Conservation (phyloP, 1,140 invertebrate species). For the Drosophila neocordata region DNA sequence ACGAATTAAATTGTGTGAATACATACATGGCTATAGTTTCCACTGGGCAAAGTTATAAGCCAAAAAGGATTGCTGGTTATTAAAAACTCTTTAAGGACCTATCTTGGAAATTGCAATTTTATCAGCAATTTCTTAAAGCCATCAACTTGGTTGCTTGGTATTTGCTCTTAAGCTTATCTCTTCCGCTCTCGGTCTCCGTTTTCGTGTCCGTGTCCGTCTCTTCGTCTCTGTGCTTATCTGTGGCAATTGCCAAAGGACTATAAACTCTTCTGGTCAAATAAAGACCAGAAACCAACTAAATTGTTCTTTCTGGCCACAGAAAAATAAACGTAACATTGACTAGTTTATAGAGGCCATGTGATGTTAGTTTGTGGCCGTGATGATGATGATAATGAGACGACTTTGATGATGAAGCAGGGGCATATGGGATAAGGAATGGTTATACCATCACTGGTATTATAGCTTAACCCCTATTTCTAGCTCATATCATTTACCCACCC, state of each 20-base stretch:
- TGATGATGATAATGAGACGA: neutral
- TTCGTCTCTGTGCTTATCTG: neutral
- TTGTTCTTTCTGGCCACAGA: constrained; percentile 30
- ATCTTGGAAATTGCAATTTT: constrained; percentile 2
- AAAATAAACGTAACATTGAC: constrained; percentile 49
- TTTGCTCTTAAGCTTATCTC: constrained; percentile 3
- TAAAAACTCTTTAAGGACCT: constrained; percentile 1
- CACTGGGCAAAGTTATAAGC: neutral
- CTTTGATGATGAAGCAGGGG: neutral
- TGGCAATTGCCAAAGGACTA: constrained; percentile 15
- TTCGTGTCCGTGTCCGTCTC: too few relatives aligned
- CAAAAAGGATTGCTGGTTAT: constrained; percentile 1
- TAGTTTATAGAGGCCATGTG: constrained; percentile 36
- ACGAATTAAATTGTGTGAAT: constrained; percentile 11
- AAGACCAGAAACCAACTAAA: constrained; percentile 25
- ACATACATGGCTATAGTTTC: neutral
- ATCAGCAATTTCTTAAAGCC: constrained; percentile 10
- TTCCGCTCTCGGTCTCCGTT: neutral
- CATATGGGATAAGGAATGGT: too few relatives aligned
- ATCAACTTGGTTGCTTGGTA: neutral
- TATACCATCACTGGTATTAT: too few relatives aligned
- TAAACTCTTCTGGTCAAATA: constrained; percentile 23
- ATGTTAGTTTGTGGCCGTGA: constrained; percentile 8
- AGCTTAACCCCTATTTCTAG: neutral
- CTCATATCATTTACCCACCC: neutral